phyloP scores from a whole-genome alignment of 53 echinoderm and acorn worm species.

The Echinometra lucunter region DNA sequence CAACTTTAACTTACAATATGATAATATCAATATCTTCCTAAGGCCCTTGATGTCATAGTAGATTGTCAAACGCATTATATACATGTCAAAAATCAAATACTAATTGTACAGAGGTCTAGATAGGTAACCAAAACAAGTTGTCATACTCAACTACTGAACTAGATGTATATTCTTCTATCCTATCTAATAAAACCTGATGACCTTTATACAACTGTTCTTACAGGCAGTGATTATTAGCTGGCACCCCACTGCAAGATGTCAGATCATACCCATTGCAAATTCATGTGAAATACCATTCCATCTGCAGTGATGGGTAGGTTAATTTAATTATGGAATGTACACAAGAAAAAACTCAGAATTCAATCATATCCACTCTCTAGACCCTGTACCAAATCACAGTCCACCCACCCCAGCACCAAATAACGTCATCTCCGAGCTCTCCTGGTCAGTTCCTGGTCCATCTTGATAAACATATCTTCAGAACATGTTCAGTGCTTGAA shows the following conservation, averaged over 20 bases:
- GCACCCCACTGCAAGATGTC: not conserved
- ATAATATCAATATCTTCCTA: not conserved
- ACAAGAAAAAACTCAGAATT: not conserved
- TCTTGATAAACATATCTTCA: too few species aligned
- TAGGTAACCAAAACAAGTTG: not conserved
- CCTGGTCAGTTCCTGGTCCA: not conserved
- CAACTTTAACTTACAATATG: not conserved
- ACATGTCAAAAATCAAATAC: conserved; percentile 33
- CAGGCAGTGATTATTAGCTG: not conserved
- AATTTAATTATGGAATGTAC: conserved; percentile 30
- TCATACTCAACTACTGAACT: not conserved
- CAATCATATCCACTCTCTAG: not conserved
- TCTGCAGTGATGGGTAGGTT: not conserved
- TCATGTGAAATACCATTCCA: not conserved
- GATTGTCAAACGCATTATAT: conserved; percentile 51
- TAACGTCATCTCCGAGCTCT: not conserved
- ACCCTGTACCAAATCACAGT: not conserved
- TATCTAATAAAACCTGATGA: not conserved
- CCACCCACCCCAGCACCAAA: not conserved
- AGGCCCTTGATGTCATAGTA: not conserved
- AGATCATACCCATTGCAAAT: not conserved
- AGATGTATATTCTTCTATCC: not conserved
- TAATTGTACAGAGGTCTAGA: not conserved
- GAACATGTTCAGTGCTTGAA: not conserved
- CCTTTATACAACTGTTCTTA: not conserved